Evolutionary conservation across 2,888 invertebrate genomes (phyloP), one percentile per base, ranked within the genome.

Genomic region (Sacculina carcini): DNA sequence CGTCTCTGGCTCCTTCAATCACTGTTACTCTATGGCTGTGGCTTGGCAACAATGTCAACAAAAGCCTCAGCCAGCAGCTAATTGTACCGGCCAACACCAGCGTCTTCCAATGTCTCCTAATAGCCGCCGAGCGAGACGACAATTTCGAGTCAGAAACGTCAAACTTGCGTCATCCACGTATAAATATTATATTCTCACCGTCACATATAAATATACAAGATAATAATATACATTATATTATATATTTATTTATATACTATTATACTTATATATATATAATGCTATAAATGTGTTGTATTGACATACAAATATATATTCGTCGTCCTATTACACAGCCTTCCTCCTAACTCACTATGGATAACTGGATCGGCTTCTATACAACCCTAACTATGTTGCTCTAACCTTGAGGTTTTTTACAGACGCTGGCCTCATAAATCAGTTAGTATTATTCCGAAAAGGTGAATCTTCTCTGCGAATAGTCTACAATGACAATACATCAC

Each of bases 21-120:
- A 78, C 79, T 23, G 77, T 82, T 60, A 78, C 78, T 0, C 86
- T 86, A 67, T 82, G 84, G 0, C 71, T 86, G 29, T 86, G 86
- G 86, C 79, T 86, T 29, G 85, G 84, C 55, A 79, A 79, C 56
- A 77, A 82, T 51, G 79, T 80, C 42, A 58, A 60, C 21, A 80
- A 83, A 62, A 79, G 79, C 62, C 77, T 78, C 63, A 82, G 81
- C 14, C 69, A 83, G 52, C 76, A 75, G 44, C 69, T 86, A 60
- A 72, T 75, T 1, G 80, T 82, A 19, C 78, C 81, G 5, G 76
- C 74, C 65, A 80, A 75, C 61, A 71, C 72, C 9, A 73, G 73
- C 3, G 75, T 76, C 60, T 75, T 73, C 61, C 60, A 62, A 48
- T 76, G 79, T 57, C 84, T 85, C 84, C 77, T 80, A 62, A 74